Evolutionary conservation across 2,797 vertebrate genomes (phyloP), one percentile per base, ranked within the genome.

Genomic region (Antrozous pallidus): DNA sequence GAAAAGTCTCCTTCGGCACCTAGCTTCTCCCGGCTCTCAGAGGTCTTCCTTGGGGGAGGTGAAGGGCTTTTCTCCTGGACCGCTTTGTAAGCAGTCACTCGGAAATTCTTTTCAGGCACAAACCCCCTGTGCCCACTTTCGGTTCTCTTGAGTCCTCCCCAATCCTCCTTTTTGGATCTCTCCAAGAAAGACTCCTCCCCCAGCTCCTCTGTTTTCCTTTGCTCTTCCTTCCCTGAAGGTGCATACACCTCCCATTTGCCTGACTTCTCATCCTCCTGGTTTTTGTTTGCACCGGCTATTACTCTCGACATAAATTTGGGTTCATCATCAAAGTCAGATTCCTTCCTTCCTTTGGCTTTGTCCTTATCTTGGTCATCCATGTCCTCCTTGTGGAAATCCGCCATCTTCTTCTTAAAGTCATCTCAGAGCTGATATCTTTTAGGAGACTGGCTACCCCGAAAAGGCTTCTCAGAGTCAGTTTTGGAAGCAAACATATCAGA

Each of bases 241-340:
- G 99, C 97, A 71, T 99, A 99, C 14, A 99, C 98, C 94, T 99
- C 99, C 99, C 99, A 98, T 95, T 99, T 99, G 74, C 99, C 99
- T 1, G 99, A 98, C 73, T 99, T 98, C 78, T 99, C 99, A 95
- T 99, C 98, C 56, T 99, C 99, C 74, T 98, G 98, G 90, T 90
- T 98, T 97, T 98, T 98, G 96, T 97, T 98, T 78, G 98, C 98
- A 18, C 99, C 98, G 0, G 98, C 91, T 3, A 98, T 90, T 0
- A 98, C 98, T 98, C 98, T 99, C 61, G 98, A 98, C 97, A 99
- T 98, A 93, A 98, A 98, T 95, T 98, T 99, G 91, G 98, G 98
- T 93, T 99, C 98, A 22, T 98, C 98, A 71, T 99, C 98, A 65
- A 98, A 98, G 17, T 98, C 99, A 0, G 98, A 98, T 88, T 99